Conservation (phyloP, 2,888 invertebrate genomes). For the Lysandra coridon region DNA sequence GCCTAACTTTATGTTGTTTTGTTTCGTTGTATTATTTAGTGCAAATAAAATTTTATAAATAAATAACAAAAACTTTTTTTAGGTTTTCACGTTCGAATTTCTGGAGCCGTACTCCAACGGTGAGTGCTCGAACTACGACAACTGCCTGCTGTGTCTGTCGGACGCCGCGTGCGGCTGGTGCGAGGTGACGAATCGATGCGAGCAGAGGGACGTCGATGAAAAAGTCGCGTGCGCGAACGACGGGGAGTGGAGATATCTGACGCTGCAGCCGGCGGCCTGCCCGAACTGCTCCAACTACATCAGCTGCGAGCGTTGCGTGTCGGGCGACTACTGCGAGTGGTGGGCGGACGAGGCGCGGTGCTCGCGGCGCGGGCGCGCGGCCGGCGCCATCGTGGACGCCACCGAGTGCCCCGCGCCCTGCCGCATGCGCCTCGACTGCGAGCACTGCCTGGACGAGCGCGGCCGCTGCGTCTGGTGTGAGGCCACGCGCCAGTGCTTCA, state of each 20-base stretch:
- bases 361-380: constrained; percentile 86
- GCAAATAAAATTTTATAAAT: not conserved
- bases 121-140: constrained; percentile 87
- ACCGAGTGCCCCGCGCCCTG: constrained; percentile 91
- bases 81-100: constrained; percentile 92
- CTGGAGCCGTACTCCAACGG: constrained; percentile 93
- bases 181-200: constrained; percentile 85
- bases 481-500: constrained; percentile 94
- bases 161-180: constrained; percentile 97
- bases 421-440: constrained; percentile 87
- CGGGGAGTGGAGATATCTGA: constrained; percentile 88
- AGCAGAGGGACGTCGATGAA: constrained; percentile 85
- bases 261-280: constrained; percentile 90
- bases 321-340: constrained; percentile 93
- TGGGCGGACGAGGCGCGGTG: constrained; percentile 94
- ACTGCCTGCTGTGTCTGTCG: constrained; percentile 92
- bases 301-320: constrained; percentile 91
- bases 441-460: constrained; percentile 90
- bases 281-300: constrained; percentile 94
- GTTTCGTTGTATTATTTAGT: no score
- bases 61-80: constrained; percentile 39
- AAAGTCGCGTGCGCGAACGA: constrained; percentile 78
- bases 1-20: no score
- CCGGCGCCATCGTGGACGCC: constrained; percentile 83
- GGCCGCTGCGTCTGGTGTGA: constrained; percentile 98